These are phyloP conservation scores for Malaclemys terrapin DNA, from an alignment of 2,113 vertebrate genomes.

Conservation along the genomic window DNA sequence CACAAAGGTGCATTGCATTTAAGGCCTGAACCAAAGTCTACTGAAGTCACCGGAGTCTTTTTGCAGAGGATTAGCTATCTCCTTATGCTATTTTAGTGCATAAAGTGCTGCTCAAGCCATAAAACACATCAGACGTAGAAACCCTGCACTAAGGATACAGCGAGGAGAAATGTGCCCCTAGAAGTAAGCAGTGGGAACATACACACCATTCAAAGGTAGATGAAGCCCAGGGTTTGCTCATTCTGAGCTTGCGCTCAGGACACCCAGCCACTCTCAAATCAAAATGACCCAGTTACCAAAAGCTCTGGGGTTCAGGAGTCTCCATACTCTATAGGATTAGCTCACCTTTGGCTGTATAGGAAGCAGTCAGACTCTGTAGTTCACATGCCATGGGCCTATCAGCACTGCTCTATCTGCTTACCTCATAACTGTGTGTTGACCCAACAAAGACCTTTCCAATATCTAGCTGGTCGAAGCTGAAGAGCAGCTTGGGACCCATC, in stretches of 20 bases:
- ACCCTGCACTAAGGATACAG: neutral
- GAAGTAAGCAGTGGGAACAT: neutral
- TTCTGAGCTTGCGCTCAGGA: neutral
- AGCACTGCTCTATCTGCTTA: conserved; percentile 56
- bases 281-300: neutral
- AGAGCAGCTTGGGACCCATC: conserved; percentile 83
- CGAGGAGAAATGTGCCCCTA: neutral
- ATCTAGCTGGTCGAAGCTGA: conserved; percentile 81
- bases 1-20: neutral
- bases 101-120: neutral
- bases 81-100: neutral
- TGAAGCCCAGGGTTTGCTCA: rapidly evolving
- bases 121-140: neutral
- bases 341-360: neutral
- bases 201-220: neutral
- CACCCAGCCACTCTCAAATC: neutral
- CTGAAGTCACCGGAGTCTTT: neutral
- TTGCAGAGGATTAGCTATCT: neutral
- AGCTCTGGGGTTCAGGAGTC: neutral
- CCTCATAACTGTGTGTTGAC: conserved; percentile 82
- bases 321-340: rapidly evolving
- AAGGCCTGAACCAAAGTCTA: neutral
- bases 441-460: conserved; percentile 83
- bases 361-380: neutral
- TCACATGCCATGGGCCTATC: rapidly evolving